A percentile compares a stretch with the other conserved stretches of the same genome.
These are phyloP conservation scores for Cyphomyrus discorhynchus DNA, from an alignment of 2,113 vertebrate species.

Conservation along the genomic window DNA sequence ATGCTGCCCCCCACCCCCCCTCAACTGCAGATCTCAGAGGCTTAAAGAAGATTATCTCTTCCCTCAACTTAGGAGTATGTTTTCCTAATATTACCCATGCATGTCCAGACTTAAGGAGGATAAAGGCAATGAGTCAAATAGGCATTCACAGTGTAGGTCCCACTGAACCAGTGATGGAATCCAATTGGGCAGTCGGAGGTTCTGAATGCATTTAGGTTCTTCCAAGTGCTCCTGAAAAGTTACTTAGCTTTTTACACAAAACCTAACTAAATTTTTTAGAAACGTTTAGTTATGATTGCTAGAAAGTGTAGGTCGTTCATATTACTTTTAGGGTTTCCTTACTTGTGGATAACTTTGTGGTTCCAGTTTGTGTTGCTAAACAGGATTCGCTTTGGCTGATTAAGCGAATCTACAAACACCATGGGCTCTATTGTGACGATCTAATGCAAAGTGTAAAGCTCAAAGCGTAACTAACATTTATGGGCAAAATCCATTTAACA, in stretches of 20 bases:
- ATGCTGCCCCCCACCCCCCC: background rate
- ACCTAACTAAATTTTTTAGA: background rate
- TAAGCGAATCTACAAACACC: background rate
- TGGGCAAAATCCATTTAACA: too few relatives aligned
- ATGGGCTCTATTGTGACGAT: too few relatives aligned
- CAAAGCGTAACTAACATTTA: too few relatives aligned
- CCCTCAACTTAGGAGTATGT: background rate
- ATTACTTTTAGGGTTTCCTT: background rate
- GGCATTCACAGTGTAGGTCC: background rate
- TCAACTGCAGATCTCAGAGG: background rate
- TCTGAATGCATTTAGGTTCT: background rate
- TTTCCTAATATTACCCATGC: background rate
- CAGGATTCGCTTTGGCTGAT: background rate
- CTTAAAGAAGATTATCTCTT: background rate
- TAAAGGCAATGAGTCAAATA: background rate
- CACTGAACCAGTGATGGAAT: background rate
- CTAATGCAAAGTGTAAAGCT: too few relatives aligned
- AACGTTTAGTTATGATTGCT: background rate
- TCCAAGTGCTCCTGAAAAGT: background rate
- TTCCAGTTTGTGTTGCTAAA: background rate
- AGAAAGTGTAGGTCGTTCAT: background rate
- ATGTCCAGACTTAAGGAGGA: too few relatives aligned
- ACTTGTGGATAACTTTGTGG: background rate
- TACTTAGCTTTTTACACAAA: background rate
- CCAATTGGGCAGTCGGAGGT: background rate